Base-by-base conservation (phyloP, 2,888 invertebrate species). In the Catocala nupta region DNA sequence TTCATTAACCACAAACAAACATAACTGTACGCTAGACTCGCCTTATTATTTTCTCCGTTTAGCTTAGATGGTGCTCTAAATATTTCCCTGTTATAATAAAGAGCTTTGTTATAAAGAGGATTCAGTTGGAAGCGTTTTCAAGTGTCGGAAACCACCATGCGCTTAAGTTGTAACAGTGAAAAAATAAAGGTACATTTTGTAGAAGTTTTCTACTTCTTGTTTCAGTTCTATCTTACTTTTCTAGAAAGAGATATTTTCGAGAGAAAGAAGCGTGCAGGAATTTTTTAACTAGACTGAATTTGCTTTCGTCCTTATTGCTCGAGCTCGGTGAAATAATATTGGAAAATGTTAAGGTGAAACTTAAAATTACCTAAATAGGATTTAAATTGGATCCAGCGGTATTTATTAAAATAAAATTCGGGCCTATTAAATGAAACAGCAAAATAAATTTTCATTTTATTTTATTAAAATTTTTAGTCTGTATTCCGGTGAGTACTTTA, bases 401-500 rank as follows among this genome's bases (percentile, higher is more conserved):
- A 25, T 25, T 25, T 3, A 25, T 25, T 25, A 25, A 25, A 25
- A 25, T 25, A 25, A 25, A 25, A 3, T 25, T 3, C 4, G 25
- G 25, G 25, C 1, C 25, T 25, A 25, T 25, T 25, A 25, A 25
- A 25, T 25, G 25, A 25, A 25, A 25, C 25, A 3, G 25, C 25
- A 73, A 55, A 50, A 34, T 47, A 64, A 63, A 71, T 80, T 86
- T 84, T 74, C 66, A 81, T 80, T 82, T 86, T 85, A 82, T 89
- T 90, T 90, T 90, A 91, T 90, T 92, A 88, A 90, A 90, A 88
- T 81, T 80, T 85, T 87, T 86, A 87, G 84, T 90, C 85, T 86
- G 89, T 85, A 81, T 86, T 85, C 84, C 81, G 81, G 85, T 89
- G 89, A 80, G 81, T 88, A 80, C 79, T 81, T 84, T 83, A 88